Percentiles rank a stretch among this genome's conserved stretches.
These are phyloP conservation scores for Cairina moschata DNA, from an alignment of 2,113 vertebrate species.

Conservation along the genomic window DNA sequence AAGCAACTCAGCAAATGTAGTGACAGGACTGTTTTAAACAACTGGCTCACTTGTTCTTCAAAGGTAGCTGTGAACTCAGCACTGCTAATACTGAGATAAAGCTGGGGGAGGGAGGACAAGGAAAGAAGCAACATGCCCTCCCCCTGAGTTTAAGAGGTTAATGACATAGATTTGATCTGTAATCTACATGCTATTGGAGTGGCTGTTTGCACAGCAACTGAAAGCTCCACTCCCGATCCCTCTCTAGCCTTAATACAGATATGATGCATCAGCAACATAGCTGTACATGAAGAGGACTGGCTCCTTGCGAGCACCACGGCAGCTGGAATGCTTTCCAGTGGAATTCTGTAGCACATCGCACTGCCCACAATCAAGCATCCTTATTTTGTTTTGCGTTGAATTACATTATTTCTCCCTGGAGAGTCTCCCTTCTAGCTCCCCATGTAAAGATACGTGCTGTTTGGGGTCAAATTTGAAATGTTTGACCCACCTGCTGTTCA, in stretches of 20 bases:
- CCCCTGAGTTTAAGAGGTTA: not conserved
- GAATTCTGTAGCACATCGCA: not conserved
- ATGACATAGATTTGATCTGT: not conserved
- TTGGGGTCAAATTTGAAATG: slow-evolving; percentile 34
- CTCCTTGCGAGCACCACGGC: accelerated
- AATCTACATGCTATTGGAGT: not conserved
- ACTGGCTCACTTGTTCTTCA: not conserved
- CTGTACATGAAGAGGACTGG: accelerated
- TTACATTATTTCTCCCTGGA: slow-evolving; percentile 13
- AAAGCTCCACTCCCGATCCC: not conserved
- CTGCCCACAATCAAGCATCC: not conserved
- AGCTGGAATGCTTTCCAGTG: not conserved
- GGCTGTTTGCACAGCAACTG: not conserved
- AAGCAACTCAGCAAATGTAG: not conserved
- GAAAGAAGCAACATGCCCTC: not conserved
- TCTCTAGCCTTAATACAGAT: not conserved
- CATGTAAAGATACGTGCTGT: not conserved
- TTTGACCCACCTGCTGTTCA: slow-evolving; percentile 43
- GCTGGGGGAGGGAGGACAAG: not conserved
- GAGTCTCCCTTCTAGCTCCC: not conserved
- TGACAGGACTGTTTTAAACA: slow-evolving; percentile 13
- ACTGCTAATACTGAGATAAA: not conserved
- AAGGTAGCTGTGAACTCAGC: not conserved
- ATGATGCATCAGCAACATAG: accelerated
- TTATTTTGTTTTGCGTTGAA: not conserved